These are phyloP conservation scores for Laothoe populi DNA, from an alignment of 2,888 invertebrate genomes.

Conservation along the genomic window DNA sequence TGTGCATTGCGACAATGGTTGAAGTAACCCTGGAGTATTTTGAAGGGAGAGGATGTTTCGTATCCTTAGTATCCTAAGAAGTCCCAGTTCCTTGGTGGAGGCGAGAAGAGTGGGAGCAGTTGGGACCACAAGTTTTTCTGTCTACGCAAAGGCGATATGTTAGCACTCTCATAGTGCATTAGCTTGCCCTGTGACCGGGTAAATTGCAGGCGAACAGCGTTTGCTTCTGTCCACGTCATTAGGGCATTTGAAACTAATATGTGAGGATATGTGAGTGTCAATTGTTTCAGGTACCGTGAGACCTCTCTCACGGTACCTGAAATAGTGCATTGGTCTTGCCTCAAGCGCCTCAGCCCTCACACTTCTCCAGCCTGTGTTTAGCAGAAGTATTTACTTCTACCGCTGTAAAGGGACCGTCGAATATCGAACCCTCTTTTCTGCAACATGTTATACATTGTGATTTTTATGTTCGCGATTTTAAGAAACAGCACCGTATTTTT, in stretches of 20 bases:
- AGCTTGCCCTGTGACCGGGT: conserved; percentile 1
- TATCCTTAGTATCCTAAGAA: neutral
- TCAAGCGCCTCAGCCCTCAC: neutral
- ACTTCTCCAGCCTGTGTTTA: neutral
- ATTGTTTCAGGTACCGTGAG: too few species aligned
- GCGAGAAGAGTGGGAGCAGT: too few species aligned
- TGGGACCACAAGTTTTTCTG: neutral
- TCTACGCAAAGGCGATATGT: neutral
- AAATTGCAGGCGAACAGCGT: conserved; percentile 13
- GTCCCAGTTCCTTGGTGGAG: neutral
- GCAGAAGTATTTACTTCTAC: neutral
- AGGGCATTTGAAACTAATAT: conserved; percentile 1
- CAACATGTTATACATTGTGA: too few species aligned
- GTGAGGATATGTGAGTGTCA: too few species aligned
- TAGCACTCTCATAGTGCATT: neutral
- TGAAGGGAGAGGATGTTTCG: neutral
- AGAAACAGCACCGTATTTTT: too few species aligned
- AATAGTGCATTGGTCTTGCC: conserved; percentile 7
- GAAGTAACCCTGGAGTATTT: neutral
- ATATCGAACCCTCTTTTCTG: too few species aligned
- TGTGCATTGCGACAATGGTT: conserved; percentile 14
- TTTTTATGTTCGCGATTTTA: too few species aligned
- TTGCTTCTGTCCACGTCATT: conserved; percentile 2
- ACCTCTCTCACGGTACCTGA: conserved; percentile 7
- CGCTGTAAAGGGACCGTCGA: neutral